Base-by-base conservation (phyloP, 92 coral and sea anemone species). In the Zoanthus solanderi region DNA sequence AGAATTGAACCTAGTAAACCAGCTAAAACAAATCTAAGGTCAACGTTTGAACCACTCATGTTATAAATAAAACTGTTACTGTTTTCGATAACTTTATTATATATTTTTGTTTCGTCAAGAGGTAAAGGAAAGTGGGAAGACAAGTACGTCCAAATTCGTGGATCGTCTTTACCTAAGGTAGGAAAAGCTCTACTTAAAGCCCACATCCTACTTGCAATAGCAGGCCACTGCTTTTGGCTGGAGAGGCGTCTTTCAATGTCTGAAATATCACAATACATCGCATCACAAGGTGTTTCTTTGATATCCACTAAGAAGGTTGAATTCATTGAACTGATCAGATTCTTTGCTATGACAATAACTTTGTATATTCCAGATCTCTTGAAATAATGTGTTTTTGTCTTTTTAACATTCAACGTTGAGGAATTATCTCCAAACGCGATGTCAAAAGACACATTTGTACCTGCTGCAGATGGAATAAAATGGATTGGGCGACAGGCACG, bases 371-470 rank as follows among this genome's bases (percentile, higher is more conserved):
- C 94, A 8, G 94, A 79, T 44, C 57, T 71, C 0, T 50, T 32
- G 67, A 77, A 92, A 32, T 89, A 74, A 28, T 92, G 94, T 16
- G 47, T 9, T 14, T 73, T 89, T 61, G 82, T 52, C n/a, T 57
- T 86, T 17, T 72, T 32, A 9, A 88, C 52, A 50, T 88, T 89
- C 3, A 16, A 12, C 56, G 14, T 48, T 50, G 90, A 84, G 8
- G 72, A 77, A 73, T 85, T 75, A 75, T 92, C 94, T 34, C 94
- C 94, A 78, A 92, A 92, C 32, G 69, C 78, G 48, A 92, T 52
- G 58, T 71, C 83, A 85, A 88, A 88, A 11, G 89, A 84, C 0
- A 88, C 90, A 28, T 92, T 88, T 44, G 94, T 88, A 7, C 94
- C 94, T 4, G 10, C 46, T 4, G 94, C 87, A 37, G 92, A 57